Evolutionary conservation across 2,113 vertebrate genomes (phyloP).

Genomic region (Macrotis lagotis): DNA sequence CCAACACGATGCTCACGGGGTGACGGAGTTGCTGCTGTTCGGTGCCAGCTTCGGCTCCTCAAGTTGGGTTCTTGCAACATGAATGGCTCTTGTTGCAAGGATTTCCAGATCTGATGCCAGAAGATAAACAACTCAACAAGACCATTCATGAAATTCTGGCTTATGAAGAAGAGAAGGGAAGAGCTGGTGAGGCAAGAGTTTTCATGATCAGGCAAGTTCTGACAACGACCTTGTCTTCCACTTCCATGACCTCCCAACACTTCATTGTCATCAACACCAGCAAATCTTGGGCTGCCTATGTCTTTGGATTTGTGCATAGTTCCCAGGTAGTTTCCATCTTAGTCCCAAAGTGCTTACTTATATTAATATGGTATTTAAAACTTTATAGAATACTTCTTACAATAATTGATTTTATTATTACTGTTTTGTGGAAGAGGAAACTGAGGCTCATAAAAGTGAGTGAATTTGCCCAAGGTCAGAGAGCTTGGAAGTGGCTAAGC

Average conservation of each 20-base stretch:
- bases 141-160: slow-evolving; percentile 58
- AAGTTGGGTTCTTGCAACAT: slow-evolving; percentile 44
- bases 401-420: neutral
- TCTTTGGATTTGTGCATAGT: neutral
- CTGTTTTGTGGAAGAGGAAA: neutral
- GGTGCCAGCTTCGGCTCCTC: slow-evolving; percentile 43
- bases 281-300: neutral
- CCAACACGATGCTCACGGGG: slow-evolving; percentile 18
- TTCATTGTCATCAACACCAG: neutral
- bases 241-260: neutral
- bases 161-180: slow-evolving; percentile 51
- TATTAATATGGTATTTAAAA: neutral
- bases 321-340: neutral
- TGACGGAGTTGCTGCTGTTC: slow-evolving; percentile 37
- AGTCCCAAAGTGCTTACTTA: neutral
- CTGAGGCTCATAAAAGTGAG: neutral
- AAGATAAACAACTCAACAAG: slow-evolving; percentile 64
- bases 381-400: neutral
- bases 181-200: slow-evolving; percentile 29
- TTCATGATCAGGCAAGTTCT: slow-evolving; percentile 63
- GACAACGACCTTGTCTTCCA: slow-evolving; percentile 13
- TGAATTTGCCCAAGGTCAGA: neutral
- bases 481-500: neutral
- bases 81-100: slow-evolving; percentile 52
- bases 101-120: slow-evolving; percentile 57